A percentile compares a stretch with the other conserved stretches of the same genome.
Conservation (phyloP, 2,113 vertebrate species). For the Oreotrochilus melanogaster region DNA sequence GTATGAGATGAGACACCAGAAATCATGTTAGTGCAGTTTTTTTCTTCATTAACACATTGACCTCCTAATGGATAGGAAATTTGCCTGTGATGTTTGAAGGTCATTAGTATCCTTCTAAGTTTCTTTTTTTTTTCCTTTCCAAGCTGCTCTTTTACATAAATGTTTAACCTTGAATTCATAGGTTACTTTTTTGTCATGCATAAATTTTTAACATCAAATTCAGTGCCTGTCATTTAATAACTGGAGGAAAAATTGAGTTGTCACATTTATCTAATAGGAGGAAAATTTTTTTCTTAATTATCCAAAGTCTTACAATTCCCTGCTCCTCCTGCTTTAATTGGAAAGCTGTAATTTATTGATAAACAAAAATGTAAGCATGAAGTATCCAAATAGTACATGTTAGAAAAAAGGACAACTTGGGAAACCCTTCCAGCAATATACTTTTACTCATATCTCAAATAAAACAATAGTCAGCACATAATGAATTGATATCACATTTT, state of each 20-base stretch:
- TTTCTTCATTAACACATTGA: background rate
- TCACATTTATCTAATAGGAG: background rate
- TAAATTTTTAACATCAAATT: conserved; percentile 19
- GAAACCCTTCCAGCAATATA: conserved; percentile 19
- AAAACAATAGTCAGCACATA: conserved; percentile 67
- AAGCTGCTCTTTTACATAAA: background rate
- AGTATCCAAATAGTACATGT: background rate
- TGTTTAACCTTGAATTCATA: conserved; percentile 29
- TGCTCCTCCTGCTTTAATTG: background rate
- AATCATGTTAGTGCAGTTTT: background rate
- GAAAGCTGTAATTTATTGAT: background rate
- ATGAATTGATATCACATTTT: conserved; percentile 72
- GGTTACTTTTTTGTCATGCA: background rate
- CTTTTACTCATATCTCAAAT: conserved; percentile 62
- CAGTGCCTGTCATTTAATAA: background rate
- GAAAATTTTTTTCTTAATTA: background rate
- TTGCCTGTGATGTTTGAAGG: conserved; percentile 35
- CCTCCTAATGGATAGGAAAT: background rate
- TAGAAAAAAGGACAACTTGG: background rate
- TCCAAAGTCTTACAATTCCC: background rate
- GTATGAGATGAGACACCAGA: background rate
- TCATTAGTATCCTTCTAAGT: background rate
- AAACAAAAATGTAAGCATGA: background rate
- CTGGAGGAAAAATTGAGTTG: background rate
- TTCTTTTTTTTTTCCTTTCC: background rate